Conservation (phyloP, 2,888 invertebrate genomes). For the Folsomia candida region DNA sequence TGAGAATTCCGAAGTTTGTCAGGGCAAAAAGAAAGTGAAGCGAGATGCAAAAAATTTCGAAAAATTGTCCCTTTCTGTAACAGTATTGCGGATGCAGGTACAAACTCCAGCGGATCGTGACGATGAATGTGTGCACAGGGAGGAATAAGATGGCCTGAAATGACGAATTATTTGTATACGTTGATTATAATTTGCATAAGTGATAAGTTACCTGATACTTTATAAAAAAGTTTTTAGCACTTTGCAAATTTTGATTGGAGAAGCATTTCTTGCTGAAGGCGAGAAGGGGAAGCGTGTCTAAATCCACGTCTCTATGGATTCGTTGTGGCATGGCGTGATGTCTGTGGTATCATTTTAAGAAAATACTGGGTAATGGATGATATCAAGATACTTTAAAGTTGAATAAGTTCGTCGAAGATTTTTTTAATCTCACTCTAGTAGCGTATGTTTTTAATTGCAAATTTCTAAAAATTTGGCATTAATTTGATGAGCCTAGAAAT, state of each 20-base stretch:
- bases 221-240: background rate
- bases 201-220: background rate
- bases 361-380: too few relatives aligned
- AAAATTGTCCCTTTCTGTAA: background rate
- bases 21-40: background rate
- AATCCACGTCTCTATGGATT: background rate
- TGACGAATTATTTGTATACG: background rate
- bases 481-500: too few relatives aligned
- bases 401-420: too few relatives aligned
- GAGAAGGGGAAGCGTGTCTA: background rate
- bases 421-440: too few relatives aligned
- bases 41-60: background rate
- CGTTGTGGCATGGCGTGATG: slow-evolving; percentile 5
- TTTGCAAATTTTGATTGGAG: background rate
- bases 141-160: background rate
- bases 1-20: background rate
- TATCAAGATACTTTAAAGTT: too few relatives aligned
- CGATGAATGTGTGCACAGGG: background rate
- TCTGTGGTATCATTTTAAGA: too few relatives aligned
- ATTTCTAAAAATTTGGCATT: too few relatives aligned
- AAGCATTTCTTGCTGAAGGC: background rate
- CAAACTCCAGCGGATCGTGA: background rate
- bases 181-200: background rate
- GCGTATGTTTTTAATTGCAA: too few relatives aligned
- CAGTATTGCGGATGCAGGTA: background rate